Evolutionary conservation across 2,888 invertebrate genomes (phyloP).

Genomic region (Cyclophora albipunctata): DNA sequence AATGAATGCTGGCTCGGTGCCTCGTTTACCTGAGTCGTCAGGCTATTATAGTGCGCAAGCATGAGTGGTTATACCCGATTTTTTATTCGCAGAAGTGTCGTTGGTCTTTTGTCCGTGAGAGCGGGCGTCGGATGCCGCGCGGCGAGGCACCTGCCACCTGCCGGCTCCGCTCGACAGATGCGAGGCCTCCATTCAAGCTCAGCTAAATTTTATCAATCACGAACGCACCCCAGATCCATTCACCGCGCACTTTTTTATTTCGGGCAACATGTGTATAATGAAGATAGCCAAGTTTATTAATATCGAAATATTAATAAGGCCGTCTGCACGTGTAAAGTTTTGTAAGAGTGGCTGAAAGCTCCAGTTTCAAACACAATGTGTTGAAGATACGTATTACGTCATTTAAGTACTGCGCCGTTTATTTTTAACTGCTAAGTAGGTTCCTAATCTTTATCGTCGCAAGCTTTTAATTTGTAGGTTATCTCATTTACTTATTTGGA

Average conservation of each 20-base stretch:
- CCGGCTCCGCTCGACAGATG: conserved; percentile 43
- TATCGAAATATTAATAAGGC: conserved; percentile 4
- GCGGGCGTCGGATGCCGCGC: conserved; percentile 26
- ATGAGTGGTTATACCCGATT: conserved; percentile 14
- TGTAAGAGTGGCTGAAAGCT: not conserved
- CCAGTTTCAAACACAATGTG: not conserved
- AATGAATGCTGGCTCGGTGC: too few relatives aligned
- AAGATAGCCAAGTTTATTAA: conserved; percentile 8
- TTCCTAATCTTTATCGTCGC: too few relatives aligned
- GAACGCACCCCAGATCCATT: conserved; percentile 47
- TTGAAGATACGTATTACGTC: not conserved
- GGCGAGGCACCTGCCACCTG: conserved; percentile 41
- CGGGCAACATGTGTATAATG: conserved; percentile 26
- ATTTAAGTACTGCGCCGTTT: too few relatives aligned
- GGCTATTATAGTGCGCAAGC: conserved; percentile 14
- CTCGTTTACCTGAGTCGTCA: conserved; percentile 12
- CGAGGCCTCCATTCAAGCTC: conserved; percentile 48
- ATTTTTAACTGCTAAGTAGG: too few relatives aligned
- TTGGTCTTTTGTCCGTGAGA: conserved; percentile 37
- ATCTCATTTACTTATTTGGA: too few relatives aligned
- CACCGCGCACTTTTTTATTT: conserved; percentile 42
- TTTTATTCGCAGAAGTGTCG: conserved; percentile 32
- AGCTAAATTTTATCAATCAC: conserved; percentile 63
- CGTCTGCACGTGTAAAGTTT: conserved; percentile 8
- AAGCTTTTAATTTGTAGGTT: too few relatives aligned